Percentiles rank a stretch among this genome's conserved stretches.
Conservation (phyloP, 2,888 invertebrate genomes). For the Cepaea hortensis region DNA sequence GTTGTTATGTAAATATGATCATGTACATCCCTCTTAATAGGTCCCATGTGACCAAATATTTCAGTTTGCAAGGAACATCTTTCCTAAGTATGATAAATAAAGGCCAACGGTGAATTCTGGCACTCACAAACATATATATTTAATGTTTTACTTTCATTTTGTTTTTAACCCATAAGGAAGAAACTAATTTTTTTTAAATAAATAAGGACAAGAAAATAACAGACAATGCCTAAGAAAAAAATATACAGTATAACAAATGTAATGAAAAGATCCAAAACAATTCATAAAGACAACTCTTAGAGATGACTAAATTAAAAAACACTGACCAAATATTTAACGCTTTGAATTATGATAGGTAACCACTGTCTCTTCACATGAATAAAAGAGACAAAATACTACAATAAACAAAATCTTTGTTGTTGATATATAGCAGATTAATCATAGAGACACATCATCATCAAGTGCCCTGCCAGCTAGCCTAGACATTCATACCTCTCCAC, state of each 20-base stretch:
- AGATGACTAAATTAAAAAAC: too few relatives aligned
- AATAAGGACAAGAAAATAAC: not conserved
- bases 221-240: not conserved
- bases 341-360: too few relatives aligned
- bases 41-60: conserved; percentile 39
- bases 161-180: not conserved
- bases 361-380: too few relatives aligned
- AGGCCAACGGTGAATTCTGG: not conserved
- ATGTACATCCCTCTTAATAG: conserved; percentile 63
- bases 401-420: too few relatives aligned
- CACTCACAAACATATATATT: not conserved
- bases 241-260: not conserved
- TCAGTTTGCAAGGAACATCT: conserved; percentile 37
- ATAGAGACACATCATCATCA: too few relatives aligned
- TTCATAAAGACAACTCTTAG: too few relatives aligned
- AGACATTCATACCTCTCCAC: too few relatives aligned
- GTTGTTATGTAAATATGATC: conserved; percentile 69
- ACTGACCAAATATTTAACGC: too few relatives aligned
- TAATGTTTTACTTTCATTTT: not conserved
- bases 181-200: not conserved
- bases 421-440: too few relatives aligned
- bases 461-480: too few relatives aligned
- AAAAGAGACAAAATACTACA: too few relatives aligned
- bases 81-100: conserved; percentile 20
- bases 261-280: not conserved